A percentile compares a stretch with the other conserved stretches of the same genome.
Conservation (phyloP, 2,888 invertebrate genomes). For the Epirrhoe tristata region DNA sequence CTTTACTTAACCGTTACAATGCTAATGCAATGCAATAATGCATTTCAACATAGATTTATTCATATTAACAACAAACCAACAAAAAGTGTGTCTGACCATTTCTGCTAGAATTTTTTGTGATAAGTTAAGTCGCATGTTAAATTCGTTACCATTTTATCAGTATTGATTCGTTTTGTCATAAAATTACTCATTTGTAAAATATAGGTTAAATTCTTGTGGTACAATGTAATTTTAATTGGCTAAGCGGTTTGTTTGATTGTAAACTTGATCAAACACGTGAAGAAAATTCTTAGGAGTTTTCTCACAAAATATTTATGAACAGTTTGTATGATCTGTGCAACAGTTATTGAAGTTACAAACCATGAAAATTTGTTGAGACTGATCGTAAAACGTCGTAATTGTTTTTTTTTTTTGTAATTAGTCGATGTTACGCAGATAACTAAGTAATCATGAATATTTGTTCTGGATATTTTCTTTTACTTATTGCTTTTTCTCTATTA, state of each 20-base stretch:
- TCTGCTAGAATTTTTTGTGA: constrained; percentile 25
- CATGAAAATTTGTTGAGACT: not conserved
- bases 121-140: constrained; percentile 28
- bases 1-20: not conserved
- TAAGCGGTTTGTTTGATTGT: constrained; percentile 12
- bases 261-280: constrained; percentile 22
- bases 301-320: constrained; percentile 8
- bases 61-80: not conserved
- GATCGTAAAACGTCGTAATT: not conserved
- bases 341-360: not conserved
- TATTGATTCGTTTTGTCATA: constrained; percentile 33
- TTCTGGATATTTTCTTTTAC: too few species aligned
- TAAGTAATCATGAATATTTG: too few species aligned
- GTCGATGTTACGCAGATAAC: not conserved
- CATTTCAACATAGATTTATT: constrained; percentile 19
- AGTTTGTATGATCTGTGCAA: not conserved
- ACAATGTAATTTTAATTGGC: constrained; percentile 31
- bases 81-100: constrained; percentile 11
- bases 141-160: constrained; percentile 27
- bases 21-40: constrained; percentile 11
- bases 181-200: constrained; percentile 45
- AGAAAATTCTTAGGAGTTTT: constrained; percentile 19
- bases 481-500: too few species aligned
- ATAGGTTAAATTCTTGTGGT: constrained; percentile 37
- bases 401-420: not conserved